Evolutionary conservation across 2,797 vertebrate genomes (phyloP).

Genomic region (Petrocephalus sullivani): DNA sequence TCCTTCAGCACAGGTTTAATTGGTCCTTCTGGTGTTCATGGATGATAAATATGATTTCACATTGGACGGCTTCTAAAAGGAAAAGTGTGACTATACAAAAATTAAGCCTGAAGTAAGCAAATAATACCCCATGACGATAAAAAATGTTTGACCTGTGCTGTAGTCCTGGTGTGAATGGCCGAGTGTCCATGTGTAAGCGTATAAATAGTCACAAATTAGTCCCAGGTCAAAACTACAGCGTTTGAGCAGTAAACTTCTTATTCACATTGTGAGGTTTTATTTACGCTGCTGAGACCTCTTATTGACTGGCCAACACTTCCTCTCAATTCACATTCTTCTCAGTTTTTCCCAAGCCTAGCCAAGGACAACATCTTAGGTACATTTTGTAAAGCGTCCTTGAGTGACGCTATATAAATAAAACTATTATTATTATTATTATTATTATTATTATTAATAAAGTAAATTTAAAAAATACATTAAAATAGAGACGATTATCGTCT

Average conservation of each 20-base stretch:
- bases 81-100: neutral
- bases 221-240: neutral
- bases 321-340: neutral
- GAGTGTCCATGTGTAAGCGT: neutral
- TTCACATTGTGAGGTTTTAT: neutral
- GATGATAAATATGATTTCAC: neutral
- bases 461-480: neutral
- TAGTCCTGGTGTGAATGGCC: neutral
- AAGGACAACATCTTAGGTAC: neutral
- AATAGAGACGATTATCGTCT: neutral
- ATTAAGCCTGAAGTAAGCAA: neutral
- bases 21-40: neutral
- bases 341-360: neutral
- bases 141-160: neutral
- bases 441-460: neutral
- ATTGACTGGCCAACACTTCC: neutral
- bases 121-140: neutral
- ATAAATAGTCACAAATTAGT: neutral
- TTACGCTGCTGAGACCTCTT: neutral
- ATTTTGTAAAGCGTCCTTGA: no score
- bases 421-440: no score
- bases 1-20: neutral
- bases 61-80: neutral
- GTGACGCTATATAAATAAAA: no score
- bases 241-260: neutral